Evolutionary conservation across 2,797 vertebrate species (phyloP), one percentile per base, ranked within the genome.

Genomic region (Rhynchotus rufescens): DNA sequence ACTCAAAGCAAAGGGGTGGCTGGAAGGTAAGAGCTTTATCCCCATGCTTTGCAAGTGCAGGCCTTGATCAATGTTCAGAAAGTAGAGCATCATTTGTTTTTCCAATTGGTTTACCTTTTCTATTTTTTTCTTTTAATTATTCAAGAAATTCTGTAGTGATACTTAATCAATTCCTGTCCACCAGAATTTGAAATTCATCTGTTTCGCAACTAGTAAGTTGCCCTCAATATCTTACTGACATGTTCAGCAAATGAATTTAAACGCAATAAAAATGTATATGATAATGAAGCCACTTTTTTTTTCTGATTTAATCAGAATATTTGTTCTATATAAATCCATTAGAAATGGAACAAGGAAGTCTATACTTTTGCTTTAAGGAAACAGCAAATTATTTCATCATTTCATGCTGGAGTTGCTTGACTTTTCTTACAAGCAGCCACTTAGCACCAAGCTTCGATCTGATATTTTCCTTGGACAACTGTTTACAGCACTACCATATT

Each of bases 151-250:
- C 28, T 79, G 23, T 54, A 73, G 52, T 49, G 62, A 88, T 69
- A 23, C 90, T 93, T 93, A 89, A 95, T 95, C 92, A 89, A 94
- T 90, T 96, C 36, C 77, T 91, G 81, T 84, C 93, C 52, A 77
- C 94, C 93, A 95, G 77, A 94, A 93, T 93, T 92, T 94, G 68
- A 92, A 95, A 94, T 89, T n/a, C 88, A 90, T 95, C 84, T 94
- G 51, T 93, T 96, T 94, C 92, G 60, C 56, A 86, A 59, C 69
- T 38, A 76, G 59, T 47, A 34, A 89, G 54, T 60, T 60, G 42
- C 56, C 78, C 60, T 88, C 78, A 84, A 51, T 73, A 85, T 87
- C 89, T 77, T 68, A 91, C 74, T 61, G 61, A 92, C 44, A 59
- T 90, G 92, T 96, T 76, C 91, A 83, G 93, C 84, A 96, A 67